These are phyloP conservation scores for Sinonovacula constricta DNA, from an alignment of 1,140 invertebrate species.

Conservation along the genomic window DNA sequence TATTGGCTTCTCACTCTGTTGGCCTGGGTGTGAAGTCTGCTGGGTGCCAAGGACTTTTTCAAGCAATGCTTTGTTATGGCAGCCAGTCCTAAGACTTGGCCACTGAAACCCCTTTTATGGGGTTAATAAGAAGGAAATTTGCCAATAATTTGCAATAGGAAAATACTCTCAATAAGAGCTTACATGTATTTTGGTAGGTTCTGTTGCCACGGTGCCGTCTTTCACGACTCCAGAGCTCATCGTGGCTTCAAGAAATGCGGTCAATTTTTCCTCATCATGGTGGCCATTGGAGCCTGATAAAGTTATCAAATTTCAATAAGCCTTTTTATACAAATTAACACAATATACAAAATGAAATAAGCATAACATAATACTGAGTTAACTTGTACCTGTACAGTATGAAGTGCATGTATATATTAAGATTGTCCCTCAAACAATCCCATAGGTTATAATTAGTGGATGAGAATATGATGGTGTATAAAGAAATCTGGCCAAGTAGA, in stretches of 20 bases:
- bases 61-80: too few species aligned
- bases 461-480: too few species aligned
- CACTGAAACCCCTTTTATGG: background rate
- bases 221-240: constrained; percentile 85
- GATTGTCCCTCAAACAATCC: background rate
- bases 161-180: background rate
- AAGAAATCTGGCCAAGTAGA: too few species aligned
- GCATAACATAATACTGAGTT: background rate
- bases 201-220: constrained; percentile 91
- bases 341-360: background rate
- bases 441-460: background rate
- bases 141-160: background rate
- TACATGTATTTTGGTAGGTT: constrained; percentile 88
- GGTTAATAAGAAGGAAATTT: too few species aligned
- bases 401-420: too few species aligned
- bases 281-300: constrained; percentile 83
- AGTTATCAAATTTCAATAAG: background rate
- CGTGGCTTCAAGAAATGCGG: constrained; percentile 86
- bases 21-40: too few species aligned
- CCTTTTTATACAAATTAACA: background rate
- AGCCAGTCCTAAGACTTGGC: background rate
- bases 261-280: constrained; percentile 94
- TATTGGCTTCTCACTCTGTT: background rate
- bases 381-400: too few species aligned
- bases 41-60: too few species aligned